These are phyloP conservation scores for Grammomys surdaster DNA, from an alignment of 2,113 vertebrate genomes.

Conservation along the genomic window DNA sequence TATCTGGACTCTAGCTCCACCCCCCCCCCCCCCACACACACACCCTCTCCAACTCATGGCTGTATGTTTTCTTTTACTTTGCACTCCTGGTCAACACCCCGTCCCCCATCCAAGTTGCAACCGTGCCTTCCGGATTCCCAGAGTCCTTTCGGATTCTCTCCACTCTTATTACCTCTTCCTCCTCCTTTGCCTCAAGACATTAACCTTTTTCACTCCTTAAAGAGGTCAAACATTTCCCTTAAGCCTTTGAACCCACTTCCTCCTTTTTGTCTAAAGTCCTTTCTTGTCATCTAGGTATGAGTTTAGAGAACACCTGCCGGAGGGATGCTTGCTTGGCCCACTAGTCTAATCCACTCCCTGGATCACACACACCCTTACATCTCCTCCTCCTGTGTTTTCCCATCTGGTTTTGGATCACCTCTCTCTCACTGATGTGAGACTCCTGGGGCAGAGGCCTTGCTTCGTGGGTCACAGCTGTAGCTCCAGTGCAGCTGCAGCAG, in stretches of 20 bases:
- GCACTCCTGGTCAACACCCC: neutral
- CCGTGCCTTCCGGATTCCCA: neutral
- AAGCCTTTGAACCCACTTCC: neutral
- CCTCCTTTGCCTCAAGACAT: neutral
- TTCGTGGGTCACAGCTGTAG: neutral
- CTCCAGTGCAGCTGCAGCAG: no score
- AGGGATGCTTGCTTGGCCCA: neutral
- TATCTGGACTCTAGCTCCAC: neutral
- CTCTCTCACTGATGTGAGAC: neutral
- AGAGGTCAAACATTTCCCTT: neutral
- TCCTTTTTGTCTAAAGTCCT: neutral
- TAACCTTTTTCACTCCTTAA: neutral
- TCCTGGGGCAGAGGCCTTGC: neutral
- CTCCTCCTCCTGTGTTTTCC: neutral
- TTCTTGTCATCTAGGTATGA: neutral
- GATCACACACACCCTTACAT: neutral
- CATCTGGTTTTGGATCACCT: neutral
- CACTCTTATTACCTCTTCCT: neutral
- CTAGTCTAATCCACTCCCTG: neutral
- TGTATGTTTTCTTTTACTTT: neutral
- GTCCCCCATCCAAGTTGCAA: neutral
- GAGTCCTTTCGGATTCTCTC: no score
- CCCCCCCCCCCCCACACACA: no score
- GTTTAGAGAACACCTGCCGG: neutral
- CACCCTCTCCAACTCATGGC: no score